A percentile compares a stretch with the other conserved stretches of the same genome.
Conservation (phyloP, 2,888 invertebrate species). For the Hirtodrosophila duncani region DNA sequence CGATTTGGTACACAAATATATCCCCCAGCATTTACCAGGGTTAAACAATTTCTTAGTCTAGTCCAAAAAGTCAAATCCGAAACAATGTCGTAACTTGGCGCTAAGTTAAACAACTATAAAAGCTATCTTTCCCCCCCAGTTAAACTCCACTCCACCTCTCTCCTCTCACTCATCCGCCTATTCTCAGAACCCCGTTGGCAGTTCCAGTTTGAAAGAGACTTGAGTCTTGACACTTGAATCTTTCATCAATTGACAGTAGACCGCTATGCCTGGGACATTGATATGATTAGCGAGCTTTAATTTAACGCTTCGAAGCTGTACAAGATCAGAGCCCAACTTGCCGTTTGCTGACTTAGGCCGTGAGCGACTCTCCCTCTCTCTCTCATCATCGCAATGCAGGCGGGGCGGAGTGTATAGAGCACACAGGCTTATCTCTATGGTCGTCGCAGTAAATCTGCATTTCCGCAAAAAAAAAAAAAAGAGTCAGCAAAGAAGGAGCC, state of each 20-base stretch:
- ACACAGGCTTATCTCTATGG: background rate
- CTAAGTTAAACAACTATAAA: conserved; percentile 41
- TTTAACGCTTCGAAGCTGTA: conserved; percentile 32
- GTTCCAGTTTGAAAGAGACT: conserved; percentile 25
- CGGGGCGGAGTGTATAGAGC: background rate
- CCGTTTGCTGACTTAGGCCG: too few species aligned
- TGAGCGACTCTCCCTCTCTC: too few species aligned
- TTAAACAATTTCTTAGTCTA: conserved; percentile 29
- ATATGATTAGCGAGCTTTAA: conserved; percentile 60
- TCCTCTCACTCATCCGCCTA: background rate
- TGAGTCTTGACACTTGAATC: conserved; percentile 3
- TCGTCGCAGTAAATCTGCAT: conserved; percentile 18
- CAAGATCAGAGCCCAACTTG: too few species aligned
- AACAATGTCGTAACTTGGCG: conserved; percentile 35
- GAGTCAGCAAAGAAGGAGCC: background rate
- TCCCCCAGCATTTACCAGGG: background rate
- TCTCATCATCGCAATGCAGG: too few species aligned
- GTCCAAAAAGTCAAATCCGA: conserved; percentile 26
- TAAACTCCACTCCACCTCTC: background rate
- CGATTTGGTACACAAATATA: too few species aligned
- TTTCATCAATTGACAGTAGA: conserved; percentile 56
- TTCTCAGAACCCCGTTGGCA: conserved; percentile 32
- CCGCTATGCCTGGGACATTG: conserved; percentile 60
- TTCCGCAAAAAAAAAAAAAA: conserved; percentile 39
- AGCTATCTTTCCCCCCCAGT: conserved; percentile 11